Evolutionary conservation across 2,797 vertebrate species (phyloP).

Genomic region (Leptoclinus maculatus): DNA sequence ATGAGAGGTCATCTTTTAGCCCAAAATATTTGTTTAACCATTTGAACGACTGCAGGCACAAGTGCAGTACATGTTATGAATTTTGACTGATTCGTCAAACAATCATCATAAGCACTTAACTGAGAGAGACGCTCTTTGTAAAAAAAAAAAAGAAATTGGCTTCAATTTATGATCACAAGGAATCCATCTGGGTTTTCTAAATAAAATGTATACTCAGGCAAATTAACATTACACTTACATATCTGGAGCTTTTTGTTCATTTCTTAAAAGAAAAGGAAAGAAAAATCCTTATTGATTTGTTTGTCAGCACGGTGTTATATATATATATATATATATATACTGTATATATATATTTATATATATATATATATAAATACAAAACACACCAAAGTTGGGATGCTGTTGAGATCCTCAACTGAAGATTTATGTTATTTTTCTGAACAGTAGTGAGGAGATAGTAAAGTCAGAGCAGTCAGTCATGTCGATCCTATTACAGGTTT

Average conservation of each 20-base stretch:
- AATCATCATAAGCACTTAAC: conserved; percentile 19
- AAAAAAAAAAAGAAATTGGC: conserved; percentile 32
- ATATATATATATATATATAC: background rate
- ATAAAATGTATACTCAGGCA: conserved; percentile 24
- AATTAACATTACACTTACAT: conserved; percentile 32
- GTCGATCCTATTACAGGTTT: conserved; percentile 4
- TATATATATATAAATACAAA: no score
- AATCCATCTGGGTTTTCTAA: conserved; percentile 34
- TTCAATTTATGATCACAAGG: conserved; percentile 44
- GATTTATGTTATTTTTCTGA: conserved; percentile 1
- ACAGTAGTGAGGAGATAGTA: conserved; percentile 9
- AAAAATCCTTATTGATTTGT: conserved; percentile 12
- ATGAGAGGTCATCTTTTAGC: conserved; percentile 49
- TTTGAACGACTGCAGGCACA: conserved; percentile 47
- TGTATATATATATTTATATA: no score
- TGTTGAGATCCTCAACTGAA: conserved; percentile 3
- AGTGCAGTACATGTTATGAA: conserved; percentile 35
- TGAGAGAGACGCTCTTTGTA: conserved; percentile 1
- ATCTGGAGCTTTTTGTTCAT: background rate
- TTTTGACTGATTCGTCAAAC: conserved; percentile 39
- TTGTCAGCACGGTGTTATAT: conserved; percentile 6
- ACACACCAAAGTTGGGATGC: background rate
- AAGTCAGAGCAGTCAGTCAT: background rate
- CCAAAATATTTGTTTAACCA: conserved; percentile 60
- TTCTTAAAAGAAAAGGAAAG: background rate